Base-by-base conservation (phyloP, 2,888 invertebrate genomes). In the Eilema griseolum region DNA sequence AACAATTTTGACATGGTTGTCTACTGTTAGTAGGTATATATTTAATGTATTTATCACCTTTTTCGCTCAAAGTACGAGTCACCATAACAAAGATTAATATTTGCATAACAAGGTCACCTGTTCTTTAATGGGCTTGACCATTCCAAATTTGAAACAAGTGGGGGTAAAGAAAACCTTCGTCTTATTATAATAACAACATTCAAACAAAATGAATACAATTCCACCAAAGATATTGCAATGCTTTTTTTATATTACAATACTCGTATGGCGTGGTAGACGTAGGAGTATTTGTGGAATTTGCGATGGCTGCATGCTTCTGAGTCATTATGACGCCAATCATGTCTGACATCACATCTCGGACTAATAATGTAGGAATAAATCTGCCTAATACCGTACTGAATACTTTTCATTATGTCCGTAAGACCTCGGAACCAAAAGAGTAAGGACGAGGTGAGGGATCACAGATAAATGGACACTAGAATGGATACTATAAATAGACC, bases 251-350 rank as follows among this genome's bases (percentile, higher is more conserved):
- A 74, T 74, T 61, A 72, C 52, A 72, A 72, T 74, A 80, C 80
- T 72, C 78, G 79, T 79, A 80, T 80, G 78, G 77, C 62, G 65
- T 71, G 76, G 66, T 71, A 12, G 67, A 71, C 75, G 84, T 83
- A 81, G 83, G 83, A 73, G 79, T 81, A 75, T 78, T 75, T 77
- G 76, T 66, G 77, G 76, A 78, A 80, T 79, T 59, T 26, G 33
- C 64, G 71, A 73, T 69, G 64, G 74, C 61, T 37, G 67, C 28
- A 64, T 67, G 62, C 66, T 61, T 77, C 70, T 82, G 80, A 82
- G 75, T 85, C 78, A 85, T 77, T 72, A 72, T 79, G 70, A 78
- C 73, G 64, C 71, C 63, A 73, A 78, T 75, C 71, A 75, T 67
- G 33, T 28, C 70, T 80, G 78, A 81, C 78, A 76, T 77, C 78